These are phyloP conservation scores for Catocala nupta DNA, from an alignment of 2,888 invertebrate species.

Conservation along the genomic window DNA sequence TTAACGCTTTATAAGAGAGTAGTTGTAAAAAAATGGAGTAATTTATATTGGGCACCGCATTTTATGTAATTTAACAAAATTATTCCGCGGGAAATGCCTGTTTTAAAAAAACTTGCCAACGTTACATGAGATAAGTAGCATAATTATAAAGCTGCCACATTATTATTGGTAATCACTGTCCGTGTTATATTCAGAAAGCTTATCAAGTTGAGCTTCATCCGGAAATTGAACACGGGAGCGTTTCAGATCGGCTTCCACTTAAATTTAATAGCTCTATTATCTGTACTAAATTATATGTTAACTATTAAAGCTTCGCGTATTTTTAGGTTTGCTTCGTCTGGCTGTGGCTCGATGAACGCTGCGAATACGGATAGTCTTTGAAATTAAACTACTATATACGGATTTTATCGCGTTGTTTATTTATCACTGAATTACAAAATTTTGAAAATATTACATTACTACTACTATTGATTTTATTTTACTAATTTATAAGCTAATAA, in stretches of 20 bases:
- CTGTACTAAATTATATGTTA: conserved; percentile 1
- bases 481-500: too few species aligned
- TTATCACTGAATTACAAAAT: too few species aligned
- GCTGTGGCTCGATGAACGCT: too few species aligned
- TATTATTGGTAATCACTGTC: conserved; percentile 46
- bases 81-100: background rate
- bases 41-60: background rate
- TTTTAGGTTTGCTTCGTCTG: too few species aligned
- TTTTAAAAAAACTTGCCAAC: background rate
- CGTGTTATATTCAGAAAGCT: conserved; percentile 39
- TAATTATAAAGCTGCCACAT: conserved; percentile 39
- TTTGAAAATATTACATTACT: too few species aligned
- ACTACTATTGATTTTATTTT: too few species aligned
- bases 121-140: conserved; percentile 42
- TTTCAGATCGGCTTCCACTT: conserved; percentile 29
- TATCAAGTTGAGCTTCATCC: conserved; percentile 36
- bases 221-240: conserved; percentile 43
- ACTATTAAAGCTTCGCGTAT: background rate
- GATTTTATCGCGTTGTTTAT: too few species aligned
- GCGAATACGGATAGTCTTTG: too few species aligned
- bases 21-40: background rate
- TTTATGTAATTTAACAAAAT: background rate
- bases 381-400: too few species aligned
- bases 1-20: too few species aligned
- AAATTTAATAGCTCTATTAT: conserved; percentile 49